phyloP scores from a whole-genome alignment of 2,113 vertebrate genomes.

The Phalacrocorax brasilianus region DNA sequence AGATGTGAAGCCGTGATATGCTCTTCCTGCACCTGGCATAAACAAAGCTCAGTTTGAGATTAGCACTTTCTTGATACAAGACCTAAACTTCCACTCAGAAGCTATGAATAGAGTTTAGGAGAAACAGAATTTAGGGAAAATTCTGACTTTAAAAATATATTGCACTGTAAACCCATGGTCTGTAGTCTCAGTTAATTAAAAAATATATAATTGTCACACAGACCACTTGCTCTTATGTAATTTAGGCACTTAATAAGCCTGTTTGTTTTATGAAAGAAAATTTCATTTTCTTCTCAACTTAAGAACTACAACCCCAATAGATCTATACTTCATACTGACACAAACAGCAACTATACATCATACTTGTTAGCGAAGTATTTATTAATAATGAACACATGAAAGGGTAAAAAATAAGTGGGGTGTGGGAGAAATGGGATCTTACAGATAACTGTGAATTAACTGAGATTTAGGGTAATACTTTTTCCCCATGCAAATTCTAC shows the following conservation, averaged over 20 bases:
- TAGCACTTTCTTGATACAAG: not conserved
- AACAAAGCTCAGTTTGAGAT: not conserved
- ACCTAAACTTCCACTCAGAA: not conserved
- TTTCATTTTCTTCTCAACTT: not conserved
- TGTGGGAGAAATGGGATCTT: conserved; percentile 15
- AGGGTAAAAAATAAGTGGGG: not conserved
- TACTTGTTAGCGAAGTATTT: not conserved
- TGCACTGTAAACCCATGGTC: not conserved
- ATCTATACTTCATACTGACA: not conserved
- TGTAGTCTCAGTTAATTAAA: not conserved
- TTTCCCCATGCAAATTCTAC: conserved; percentile 41
- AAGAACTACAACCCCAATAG: not conserved
- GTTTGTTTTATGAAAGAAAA: not conserved
- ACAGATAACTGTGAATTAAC: conserved; percentile 37
- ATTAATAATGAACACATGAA: conserved; percentile 45
- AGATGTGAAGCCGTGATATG: not conserved
- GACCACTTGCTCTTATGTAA: not conserved
- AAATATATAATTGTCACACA: not conserved
- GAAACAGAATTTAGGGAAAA: not conserved
- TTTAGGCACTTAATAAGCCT: not conserved
- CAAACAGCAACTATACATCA: not conserved
- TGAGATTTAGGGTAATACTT: conserved; percentile 35
- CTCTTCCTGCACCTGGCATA: not conserved
- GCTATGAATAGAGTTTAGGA: not conserved
- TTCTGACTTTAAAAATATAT: not conserved